phyloP scores from a whole-genome alignment of 2,888 invertebrate genomes.

The Sinopyrophorus schimmeli region DNA sequence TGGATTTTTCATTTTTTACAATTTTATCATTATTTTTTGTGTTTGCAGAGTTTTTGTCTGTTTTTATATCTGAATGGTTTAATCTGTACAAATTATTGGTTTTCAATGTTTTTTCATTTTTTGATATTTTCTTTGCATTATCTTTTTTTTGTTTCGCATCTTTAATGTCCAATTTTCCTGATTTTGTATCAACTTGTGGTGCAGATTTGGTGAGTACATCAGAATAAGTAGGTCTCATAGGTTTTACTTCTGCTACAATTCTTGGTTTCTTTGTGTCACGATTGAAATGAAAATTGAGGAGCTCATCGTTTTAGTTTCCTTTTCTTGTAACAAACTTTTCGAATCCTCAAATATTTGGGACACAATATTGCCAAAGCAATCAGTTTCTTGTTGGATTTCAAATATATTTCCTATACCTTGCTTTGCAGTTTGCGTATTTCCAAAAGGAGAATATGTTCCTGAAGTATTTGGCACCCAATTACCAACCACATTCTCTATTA shows the following conservation, averaged over 20 bases:
- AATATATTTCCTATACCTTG: slow-evolving; percentile 32
- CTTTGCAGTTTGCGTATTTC: slow-evolving; percentile 61
- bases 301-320: slow-evolving; percentile 40
- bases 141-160: slow-evolving; percentile 53
- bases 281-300: slow-evolving; percentile 56
- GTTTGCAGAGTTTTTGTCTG: slow-evolving; percentile 46
- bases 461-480: slow-evolving; percentile 74
- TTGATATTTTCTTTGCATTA: slow-evolving; percentile 51
- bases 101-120: slow-evolving; percentile 52
- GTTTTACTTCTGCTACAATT: slow-evolving; percentile 83
- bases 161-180: slow-evolving; percentile 50
- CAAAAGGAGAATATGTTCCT: slow-evolving; percentile 76
- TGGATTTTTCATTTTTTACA: slow-evolving; percentile 52
- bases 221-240: slow-evolving; percentile 85
- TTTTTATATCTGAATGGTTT: slow-evolving; percentile 61
- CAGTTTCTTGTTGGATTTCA: slow-evolving; percentile 46
- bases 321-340: slow-evolving; percentile 33
- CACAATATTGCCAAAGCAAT: slow-evolving; percentile 37
- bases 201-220: slow-evolving; percentile 76
- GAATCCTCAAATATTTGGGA: slow-evolving; percentile 18
- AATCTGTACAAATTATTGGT: slow-evolving; percentile 52
- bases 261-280: slow-evolving; percentile 64
- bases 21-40: slow-evolving; percentile 35
- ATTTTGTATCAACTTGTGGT: slow-evolving; percentile 52
- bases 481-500: slow-evolving; percentile 72